Evolutionary conservation across 2,113 vertebrate genomes (phyloP), one percentile per base, ranked within the genome.

Genomic region (Canis aureus): DNA sequence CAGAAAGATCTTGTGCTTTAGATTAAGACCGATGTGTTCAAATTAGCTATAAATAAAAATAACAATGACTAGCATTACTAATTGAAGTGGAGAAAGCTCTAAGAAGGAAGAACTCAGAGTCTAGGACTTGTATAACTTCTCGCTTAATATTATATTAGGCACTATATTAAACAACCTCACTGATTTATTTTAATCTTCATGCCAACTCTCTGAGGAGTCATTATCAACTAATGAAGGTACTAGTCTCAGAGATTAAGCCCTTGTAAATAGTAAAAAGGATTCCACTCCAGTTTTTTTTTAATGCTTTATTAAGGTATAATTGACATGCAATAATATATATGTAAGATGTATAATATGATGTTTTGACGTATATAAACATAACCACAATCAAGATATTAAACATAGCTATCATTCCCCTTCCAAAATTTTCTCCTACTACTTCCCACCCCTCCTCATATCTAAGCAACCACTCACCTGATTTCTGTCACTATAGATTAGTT

Each of bases 31-130:
- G 32, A 32, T 82, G 19, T 43, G 55, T 82, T 38, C 74, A n/a
- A 23, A 89, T 82, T 81, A 94, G 43, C 86, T 60, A 12, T 82
- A 89, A 51, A 76, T 94, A 80, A 94, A 80, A 69, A 69, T 71
- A 71, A 82, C 32, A 62, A 5, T 62, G 43, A 89, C 43, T 73
- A 94, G 60, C 55, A 82, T 81, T 87, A 59, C 29, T 81, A 89
- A 55, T 51, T 82, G 59, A 87, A 69, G 29, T 80, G 25, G 78
- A 64, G 25, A 89, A 89, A 73, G 78, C 55, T 89, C 66, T 64
- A 55, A 94, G 57, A 82, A 62, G 86, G 93, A 94, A 82, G 93
- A 74, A 74, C 78, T 94, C 66, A 62, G 43, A 59, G 53, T 73
- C 32, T 73, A 73, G 5, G 76, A 53, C 23, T 81, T 62, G 38